A percentile compares a stretch with the other conserved stretches of the same genome.
Evolutionary conservation across 2,888 invertebrate species (phyloP).

Genomic region (Unio delphinus): DNA sequence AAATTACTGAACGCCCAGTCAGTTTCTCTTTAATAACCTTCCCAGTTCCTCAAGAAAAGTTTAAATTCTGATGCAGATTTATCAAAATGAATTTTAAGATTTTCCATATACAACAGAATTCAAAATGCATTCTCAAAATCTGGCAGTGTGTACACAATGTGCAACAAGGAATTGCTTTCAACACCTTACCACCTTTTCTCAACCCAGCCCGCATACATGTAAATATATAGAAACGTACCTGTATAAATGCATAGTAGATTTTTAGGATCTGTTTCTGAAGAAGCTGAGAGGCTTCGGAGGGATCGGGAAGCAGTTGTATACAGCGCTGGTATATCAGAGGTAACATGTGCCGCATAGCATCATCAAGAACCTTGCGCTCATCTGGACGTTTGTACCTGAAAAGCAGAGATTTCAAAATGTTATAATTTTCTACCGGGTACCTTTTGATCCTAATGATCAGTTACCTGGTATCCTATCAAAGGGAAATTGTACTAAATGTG

Average conservation of each 20-base stretch:
- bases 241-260: slow-evolving; percentile 93
- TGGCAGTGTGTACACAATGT: no score
- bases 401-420: background rate
- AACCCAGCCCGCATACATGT: no score
- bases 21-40: no score
- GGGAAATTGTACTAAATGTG: background rate
- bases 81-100: no score
- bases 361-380: slow-evolving; percentile 90
- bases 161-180: no score
- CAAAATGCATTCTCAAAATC: background rate
- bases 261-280: slow-evolving; percentile 95
- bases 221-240: slow-evolving; percentile 71
- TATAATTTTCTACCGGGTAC: background rate
- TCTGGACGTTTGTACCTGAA: slow-evolving; percentile 91
- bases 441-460: background rate
- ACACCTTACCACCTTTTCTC: no score
- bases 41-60: no score
- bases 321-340: slow-evolving; percentile 88
- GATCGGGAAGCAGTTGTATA: slow-evolving; percentile 81
- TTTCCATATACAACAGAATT: no score
- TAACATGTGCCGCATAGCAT: slow-evolving; percentile 94
- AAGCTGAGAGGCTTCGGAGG: slow-evolving; percentile 88
- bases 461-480: background rate
- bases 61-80: no score
- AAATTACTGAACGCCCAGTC: no score